Evolutionary conservation across 2,797 vertebrate species (phyloP), one percentile per base, ranked within the genome.

Genomic region (Lateolabrax maculatus): DNA sequence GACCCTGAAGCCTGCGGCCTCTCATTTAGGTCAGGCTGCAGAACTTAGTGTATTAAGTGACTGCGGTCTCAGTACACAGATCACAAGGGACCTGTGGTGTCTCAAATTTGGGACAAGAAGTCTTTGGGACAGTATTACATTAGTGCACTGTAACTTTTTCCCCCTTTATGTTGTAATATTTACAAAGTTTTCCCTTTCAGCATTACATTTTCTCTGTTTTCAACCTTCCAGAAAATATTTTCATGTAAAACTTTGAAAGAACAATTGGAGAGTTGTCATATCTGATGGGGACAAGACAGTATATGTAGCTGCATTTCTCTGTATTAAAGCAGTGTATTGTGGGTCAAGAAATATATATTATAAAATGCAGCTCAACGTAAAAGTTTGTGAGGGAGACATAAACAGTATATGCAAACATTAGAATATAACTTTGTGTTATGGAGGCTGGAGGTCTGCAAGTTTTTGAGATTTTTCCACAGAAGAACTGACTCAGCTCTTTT

Each of bases 11-110:
- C 36, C 43, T 16, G 65, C 9, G 19, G 41, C 48, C 53, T 71
- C 43, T 46, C 21, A 31, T 18, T 70, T 66, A 46, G 80, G 71
- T 68, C 81, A 69, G 49, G 53, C 73, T 75, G 71, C 41, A 12
- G 61, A 27, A 31, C 13, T 29, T 7, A 0, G 52, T 31, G 62
- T 63, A 67, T 86, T 46, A 60, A 60, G n/a, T 57, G 55, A 53
- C 64, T 36, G 34, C 36, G 0, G 34, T 53, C 12, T 37, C 70
- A 53, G 37, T 16, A 25, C 39, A 49, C 46, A 25, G 37, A 79
- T 49, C 63, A 62, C 37, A 21, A 43, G 13, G 31, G 19, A 52
- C 11, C 19, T 27, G 16, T 6, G 15, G 16, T 39, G 27, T 48
- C 49, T 61, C 49, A 37, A 34, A 63, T 34, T 34, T 34, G 31